Base-by-base conservation (phyloP, 2,113 vertebrate genomes). In the Corythoichthys intestinalis region DNA sequence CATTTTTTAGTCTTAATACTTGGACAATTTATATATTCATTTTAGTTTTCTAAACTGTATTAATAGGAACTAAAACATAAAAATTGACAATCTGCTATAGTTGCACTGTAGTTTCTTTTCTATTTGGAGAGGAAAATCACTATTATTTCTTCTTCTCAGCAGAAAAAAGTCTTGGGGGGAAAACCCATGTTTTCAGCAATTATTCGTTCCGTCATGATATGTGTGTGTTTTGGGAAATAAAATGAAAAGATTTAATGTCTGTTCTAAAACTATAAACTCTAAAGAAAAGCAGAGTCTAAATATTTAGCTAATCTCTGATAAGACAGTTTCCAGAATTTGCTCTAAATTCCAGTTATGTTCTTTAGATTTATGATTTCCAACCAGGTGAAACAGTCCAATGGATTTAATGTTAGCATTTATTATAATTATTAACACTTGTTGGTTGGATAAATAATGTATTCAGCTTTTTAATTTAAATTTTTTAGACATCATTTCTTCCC, bases 161-260 rank as follows among this genome's bases (percentile, higher is more conserved):
- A 41, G 50, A 75, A 71, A 73, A 12, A 50, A 37, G 41, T 58
- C 20, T 3, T 48, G 2, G 67, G 20, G 3, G 64, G 54, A 59
- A 70, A 50, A 1, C 1, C 2, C 0, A 2, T 5, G 20, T 62
- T n/a, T 78, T 53, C 1, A 8, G 11, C 8, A 0, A 64, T 84
- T 78, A 75, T 85, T 88, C 86, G 78, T 88, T 88, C 76, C 41
- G 61, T 64, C 35, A 11, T 6, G 8, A 50, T n/a, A 6, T 1
- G 0, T 58, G 0, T 6, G 1, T 77, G 69, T 77, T 83, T 88
- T 88, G 75, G 70, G 34, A 78, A 46, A 58, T 65, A 52, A 78
- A 83, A 77, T 63, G 2, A 12, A 65, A 58, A 50, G 9, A 2
- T 70, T 78, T 37, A 48, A 50, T 61, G 15, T 41, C 34, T 46